Percentiles rank a stretch among this genome's conserved stretches.
phyloP scores from a whole-genome alignment of 2,113 vertebrate species.

The Parotia lawesii region DNA sequence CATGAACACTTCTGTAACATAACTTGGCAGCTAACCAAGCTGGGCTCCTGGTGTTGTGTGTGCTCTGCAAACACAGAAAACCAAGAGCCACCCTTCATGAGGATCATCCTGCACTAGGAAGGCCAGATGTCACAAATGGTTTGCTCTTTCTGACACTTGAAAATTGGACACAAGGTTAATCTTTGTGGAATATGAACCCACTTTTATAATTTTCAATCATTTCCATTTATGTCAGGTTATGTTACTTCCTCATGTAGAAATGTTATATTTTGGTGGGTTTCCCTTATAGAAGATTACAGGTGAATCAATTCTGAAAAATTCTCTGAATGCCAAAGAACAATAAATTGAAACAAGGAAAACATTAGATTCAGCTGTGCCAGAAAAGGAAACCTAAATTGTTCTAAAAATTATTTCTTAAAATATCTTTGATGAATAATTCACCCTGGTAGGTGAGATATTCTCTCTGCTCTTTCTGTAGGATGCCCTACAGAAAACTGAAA shows the following conservation, averaged over 20 bases:
- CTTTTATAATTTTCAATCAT: background rate
- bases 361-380: background rate
- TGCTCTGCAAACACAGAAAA: background rate
- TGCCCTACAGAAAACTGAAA: background rate
- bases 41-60: background rate
- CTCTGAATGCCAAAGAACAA: background rate
- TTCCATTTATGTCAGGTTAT: background rate
- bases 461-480: background rate
- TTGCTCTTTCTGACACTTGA: background rate
- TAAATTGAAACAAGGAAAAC: background rate
- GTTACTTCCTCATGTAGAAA: background rate
- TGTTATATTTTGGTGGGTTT: background rate
- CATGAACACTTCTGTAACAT: background rate
- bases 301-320: background rate
- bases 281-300: background rate
- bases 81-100: background rate
- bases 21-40: background rate
- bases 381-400: background rate
- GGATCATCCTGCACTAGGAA: background rate
- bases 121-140: background rate
- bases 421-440: background rate
- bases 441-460: background rate
- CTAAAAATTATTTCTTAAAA: background rate
- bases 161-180: background rate
- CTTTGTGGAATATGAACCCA: background rate